These are phyloP conservation scores for Atherinomorus stipes DNA, from an alignment of 2,113 vertebrate species.

Conservation along the genomic window DNA sequence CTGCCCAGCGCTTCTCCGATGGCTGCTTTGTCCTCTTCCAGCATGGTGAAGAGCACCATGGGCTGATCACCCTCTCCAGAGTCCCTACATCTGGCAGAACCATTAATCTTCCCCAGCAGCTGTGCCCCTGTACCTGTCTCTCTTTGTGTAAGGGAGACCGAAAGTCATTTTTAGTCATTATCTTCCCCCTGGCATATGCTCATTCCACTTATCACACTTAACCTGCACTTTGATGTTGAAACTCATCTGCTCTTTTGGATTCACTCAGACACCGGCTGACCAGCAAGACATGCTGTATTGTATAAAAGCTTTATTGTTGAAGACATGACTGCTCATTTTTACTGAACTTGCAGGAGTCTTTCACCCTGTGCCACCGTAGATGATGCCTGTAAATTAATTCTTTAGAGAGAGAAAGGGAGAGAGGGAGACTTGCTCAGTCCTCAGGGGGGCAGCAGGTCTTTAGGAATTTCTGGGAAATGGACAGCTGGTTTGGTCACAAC, in stretches of 20 bases:
- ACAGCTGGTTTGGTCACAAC: conserved; percentile 36
- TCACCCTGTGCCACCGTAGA: neutral
- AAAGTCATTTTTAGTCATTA: conserved; percentile 82
- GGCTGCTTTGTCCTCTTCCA: conserved; percentile 72
- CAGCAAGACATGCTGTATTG: conserved; percentile 28
- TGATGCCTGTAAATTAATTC: conserved; percentile 37
- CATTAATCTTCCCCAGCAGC: conserved; percentile 81
- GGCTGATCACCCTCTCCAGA: conserved; percentile 75
- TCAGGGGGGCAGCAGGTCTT: conserved; percentile 72
- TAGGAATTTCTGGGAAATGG: conserved; percentile 49
- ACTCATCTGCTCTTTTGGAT: conserved; percentile 46
- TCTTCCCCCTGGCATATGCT: conserved; percentile 80
- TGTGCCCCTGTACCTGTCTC: conserved; percentile 77
- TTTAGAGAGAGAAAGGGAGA: conserved; percentile 6
- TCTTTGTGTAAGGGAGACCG: conserved; percentile 77
- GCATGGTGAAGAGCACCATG: conserved; percentile 59
- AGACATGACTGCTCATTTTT: conserved; percentile 11
- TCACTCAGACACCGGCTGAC: conserved; percentile 53
- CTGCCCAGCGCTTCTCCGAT: conserved; percentile 43
- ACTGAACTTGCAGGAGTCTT: conserved; percentile 23
- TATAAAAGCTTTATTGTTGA: conserved; percentile 22
- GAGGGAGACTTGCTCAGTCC: conserved; percentile 43
- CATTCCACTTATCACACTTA: conserved; percentile 80
- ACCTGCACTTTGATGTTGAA: conserved; percentile 71
- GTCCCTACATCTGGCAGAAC: conserved; percentile 76